Conservation (phyloP, 2,797 vertebrate genomes). For the Rhinoraja longicauda region DNA sequence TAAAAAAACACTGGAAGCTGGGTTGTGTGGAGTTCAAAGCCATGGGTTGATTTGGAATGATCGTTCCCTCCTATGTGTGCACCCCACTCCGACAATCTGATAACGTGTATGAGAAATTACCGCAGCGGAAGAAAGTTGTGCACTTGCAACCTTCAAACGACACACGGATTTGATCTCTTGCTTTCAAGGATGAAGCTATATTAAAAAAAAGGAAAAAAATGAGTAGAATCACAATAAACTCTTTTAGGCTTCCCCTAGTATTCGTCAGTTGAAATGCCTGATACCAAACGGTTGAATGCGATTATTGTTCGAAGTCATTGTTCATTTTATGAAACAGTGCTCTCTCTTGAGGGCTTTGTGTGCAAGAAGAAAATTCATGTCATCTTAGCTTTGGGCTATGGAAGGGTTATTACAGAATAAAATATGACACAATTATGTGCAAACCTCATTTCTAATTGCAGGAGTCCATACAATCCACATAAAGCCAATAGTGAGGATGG, state of each 20-base stretch:
- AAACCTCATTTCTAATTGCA: background rate
- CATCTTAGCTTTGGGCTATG: background rate
- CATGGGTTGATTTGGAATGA: background rate
- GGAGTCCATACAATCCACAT: background rate
- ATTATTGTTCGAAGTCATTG: background rate
- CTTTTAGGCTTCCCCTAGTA: background rate
- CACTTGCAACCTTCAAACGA: slow-evolving; percentile 26
- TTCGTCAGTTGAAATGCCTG: background rate
- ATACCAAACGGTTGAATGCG: background rate
- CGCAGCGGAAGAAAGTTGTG: background rate
- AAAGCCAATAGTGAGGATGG: background rate
- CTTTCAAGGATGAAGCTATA: background rate
- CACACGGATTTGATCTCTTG: background rate
- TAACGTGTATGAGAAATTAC: slow-evolving; percentile 29
- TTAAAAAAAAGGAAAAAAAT: background rate
- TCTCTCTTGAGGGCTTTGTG: background rate
- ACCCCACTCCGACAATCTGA: background rate
- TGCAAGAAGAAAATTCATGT: background rate
- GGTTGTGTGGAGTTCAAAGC: background rate
- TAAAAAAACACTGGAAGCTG: slow-evolving; percentile 28
- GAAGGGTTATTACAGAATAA: background rate
- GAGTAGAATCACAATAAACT: background rate
- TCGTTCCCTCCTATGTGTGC: background rate
- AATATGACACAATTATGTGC: background rate
- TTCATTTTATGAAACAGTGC: background rate